Conservation (phyloP, 2,888 invertebrate genomes). For the Leptopilina myrica region DNA sequence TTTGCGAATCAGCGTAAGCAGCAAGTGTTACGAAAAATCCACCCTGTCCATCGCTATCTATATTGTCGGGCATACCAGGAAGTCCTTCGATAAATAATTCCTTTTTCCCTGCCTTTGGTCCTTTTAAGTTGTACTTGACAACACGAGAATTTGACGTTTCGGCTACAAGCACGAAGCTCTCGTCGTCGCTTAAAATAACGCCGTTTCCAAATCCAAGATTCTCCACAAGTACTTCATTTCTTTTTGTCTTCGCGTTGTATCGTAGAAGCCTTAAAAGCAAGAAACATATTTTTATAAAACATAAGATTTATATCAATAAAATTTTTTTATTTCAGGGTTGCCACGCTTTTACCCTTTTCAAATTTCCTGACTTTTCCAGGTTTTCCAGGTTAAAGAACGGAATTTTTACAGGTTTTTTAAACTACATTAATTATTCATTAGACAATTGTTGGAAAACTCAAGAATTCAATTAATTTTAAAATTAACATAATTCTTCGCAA, state of each 20-base stretch:
- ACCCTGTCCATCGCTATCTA: conserved; percentile 80
- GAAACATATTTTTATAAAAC: not conserved
- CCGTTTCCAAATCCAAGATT: conserved; percentile 94
- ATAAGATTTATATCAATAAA: too few relatives aligned
- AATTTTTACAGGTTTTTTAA: too few relatives aligned
- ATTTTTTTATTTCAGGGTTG: too few relatives aligned
- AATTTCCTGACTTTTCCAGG: too few relatives aligned
- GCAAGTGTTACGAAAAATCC: conserved; percentile 84
- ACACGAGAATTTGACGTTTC: conserved; percentile 85
- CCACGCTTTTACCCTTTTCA: too few relatives aligned
- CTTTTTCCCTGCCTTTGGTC: conserved; percentile 86
- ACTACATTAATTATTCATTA: too few relatives aligned
- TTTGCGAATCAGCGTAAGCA: conserved; percentile 78
- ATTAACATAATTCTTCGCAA: too few relatives aligned
- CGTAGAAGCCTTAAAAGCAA: conserved; percentile 83
- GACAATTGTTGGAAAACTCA: too few relatives aligned
- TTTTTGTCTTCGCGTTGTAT: conserved; percentile 87
- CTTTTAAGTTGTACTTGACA: conserved; percentile 87
- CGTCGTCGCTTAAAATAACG: conserved; percentile 87
- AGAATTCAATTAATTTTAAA: too few relatives aligned
- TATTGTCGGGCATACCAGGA: conserved; percentile 84
- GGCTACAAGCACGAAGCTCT: conserved; percentile 87
- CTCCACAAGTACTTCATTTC: conserved; percentile 86
- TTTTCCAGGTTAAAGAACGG: too few relatives aligned
- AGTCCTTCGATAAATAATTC: conserved; percentile 90